phyloP scores from a whole-genome alignment of 2,113 vertebrate species.

The Cyanistes caeruleus region DNA sequence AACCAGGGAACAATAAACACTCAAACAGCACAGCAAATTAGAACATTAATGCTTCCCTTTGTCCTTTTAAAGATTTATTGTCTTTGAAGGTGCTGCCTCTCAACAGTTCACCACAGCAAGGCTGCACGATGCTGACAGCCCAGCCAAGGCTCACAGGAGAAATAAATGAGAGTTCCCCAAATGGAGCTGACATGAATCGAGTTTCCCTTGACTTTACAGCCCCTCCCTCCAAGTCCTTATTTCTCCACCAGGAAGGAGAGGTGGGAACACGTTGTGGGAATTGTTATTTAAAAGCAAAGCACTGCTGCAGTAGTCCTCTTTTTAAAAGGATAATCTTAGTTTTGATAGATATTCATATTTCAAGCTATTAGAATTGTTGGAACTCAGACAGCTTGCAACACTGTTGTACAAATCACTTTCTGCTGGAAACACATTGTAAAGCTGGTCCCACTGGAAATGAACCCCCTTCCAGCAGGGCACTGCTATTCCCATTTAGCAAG shows the following conservation, averaged over 20 bases:
- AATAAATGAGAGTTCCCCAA: not conserved
- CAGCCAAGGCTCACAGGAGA: not conserved
- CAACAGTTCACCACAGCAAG: not conserved
- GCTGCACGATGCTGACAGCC: not conserved
- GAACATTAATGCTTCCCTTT: not conserved
- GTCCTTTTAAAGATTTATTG: not conserved
- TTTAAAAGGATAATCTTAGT: not conserved
- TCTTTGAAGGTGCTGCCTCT: not conserved
- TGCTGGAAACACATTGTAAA: not conserved
- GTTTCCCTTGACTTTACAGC: not conserved
- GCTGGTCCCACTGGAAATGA: not conserved
- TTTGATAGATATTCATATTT: not conserved
- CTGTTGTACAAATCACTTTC: not conserved
- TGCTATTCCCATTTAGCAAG: not conserved
- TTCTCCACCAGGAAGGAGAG: not conserved
- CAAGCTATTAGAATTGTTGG: not conserved
- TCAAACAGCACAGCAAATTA: not conserved
- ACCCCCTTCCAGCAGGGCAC: not conserved
- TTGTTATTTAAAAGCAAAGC: not conserved
- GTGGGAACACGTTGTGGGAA: fast-evolving
- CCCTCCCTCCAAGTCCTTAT: not conserved
- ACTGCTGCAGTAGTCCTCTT: not conserved
- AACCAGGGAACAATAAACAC: not conserved
- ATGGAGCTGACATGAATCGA: not conserved
- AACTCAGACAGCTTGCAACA: not conserved